phyloP scores from a whole-genome alignment of 2,113 vertebrate genomes.

The Xiphophorus couchianus region DNA sequence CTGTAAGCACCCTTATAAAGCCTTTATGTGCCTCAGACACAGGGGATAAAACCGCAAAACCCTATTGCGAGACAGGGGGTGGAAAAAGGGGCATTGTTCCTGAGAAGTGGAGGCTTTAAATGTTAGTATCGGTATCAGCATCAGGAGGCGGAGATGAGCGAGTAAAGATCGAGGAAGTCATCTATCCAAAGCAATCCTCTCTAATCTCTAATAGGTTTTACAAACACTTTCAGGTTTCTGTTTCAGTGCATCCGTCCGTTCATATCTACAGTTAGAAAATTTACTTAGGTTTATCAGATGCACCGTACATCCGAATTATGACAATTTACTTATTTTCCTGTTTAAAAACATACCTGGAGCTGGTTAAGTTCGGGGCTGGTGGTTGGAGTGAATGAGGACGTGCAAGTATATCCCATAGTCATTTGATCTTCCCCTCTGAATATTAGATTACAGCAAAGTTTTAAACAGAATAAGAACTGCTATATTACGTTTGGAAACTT shows the following conservation, averaged over 20 bases:
- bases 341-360: slow-evolving; percentile 48
- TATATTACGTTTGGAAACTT: background rate
- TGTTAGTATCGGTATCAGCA: slow-evolving; percentile 55
- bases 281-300: slow-evolving; percentile 59
- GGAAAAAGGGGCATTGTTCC: slow-evolving; percentile 51
- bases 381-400: slow-evolving; percentile 25
- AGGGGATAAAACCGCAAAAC: slow-evolving; percentile 70
- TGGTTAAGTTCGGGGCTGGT: slow-evolving; percentile 39
- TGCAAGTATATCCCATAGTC: slow-evolving; percentile 8
- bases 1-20: slow-evolving; percentile 83
- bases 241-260: slow-evolving; percentile 41
- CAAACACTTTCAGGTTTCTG: slow-evolving; percentile 66
- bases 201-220: slow-evolving; percentile 70
- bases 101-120: slow-evolving; percentile 59
- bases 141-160: slow-evolving; percentile 61
- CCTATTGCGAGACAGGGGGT: slow-evolving; percentile 64
- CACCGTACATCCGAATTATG: slow-evolving; percentile 25
- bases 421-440: background rate
- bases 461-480: background rate
- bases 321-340: slow-evolving; percentile 45
- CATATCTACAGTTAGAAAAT: slow-evolving; percentile 29
- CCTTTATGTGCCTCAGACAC: slow-evolving; percentile 74
- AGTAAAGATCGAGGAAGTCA: slow-evolving; percentile 65
- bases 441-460: background rate
- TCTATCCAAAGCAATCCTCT: slow-evolving; percentile 57